Base-by-base conservation (phyloP, 2,888 invertebrate genomes). In the Eutolmus rufibarbis region DNA sequence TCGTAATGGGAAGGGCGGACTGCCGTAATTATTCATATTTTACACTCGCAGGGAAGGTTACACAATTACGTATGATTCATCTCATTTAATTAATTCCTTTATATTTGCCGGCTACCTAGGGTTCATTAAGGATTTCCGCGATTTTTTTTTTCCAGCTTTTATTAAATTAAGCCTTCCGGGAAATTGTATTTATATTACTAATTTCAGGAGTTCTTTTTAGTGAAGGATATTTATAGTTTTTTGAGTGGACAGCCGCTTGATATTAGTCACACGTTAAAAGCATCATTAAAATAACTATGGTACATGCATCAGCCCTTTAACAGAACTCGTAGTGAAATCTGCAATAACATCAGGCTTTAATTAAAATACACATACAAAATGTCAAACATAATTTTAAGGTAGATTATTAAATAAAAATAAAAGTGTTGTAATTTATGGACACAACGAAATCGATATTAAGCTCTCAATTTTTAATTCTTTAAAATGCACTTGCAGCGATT, bases 41-140 rank as follows among this genome's bases (percentile, higher is more conserved):
- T 79, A 79, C 79, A 79, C 79, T 79, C 79, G 8, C 79, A 51
- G 76, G 78, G 78, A 78, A 46, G 78, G 79, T 79, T 79, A 56
- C 79, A 79, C 51, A 79, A 79, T 79, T 79, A 79, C 79, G 56
- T 79, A 79, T 79, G 79, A 79, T 79, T 79, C 79, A 79, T 51
- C 79, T 79, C 79, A 79, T 79, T 79, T 79, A 79, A 79, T 79
- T 79, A 79, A 43, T 78, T 78, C 43, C 78, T 23, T 51, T 79
- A 51, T 23, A 79, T 51, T 79, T 31, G 28, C 51, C 28, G 8
- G 14, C 46, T 79, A 79, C 79, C 51, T 23, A 43, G 51, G 31
- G 51, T 46, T 46, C 46, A 79, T 46, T 46, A 46, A 28, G 79
- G 79, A 5, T 46, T 31, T 79, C 51, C 51, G 9, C 51, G 31